Percentiles rank a stretch among this genome's conserved stretches.
phyloP scores from a whole-genome alignment of 2,113 vertebrate genomes.

The Panthera tigris region DNA sequence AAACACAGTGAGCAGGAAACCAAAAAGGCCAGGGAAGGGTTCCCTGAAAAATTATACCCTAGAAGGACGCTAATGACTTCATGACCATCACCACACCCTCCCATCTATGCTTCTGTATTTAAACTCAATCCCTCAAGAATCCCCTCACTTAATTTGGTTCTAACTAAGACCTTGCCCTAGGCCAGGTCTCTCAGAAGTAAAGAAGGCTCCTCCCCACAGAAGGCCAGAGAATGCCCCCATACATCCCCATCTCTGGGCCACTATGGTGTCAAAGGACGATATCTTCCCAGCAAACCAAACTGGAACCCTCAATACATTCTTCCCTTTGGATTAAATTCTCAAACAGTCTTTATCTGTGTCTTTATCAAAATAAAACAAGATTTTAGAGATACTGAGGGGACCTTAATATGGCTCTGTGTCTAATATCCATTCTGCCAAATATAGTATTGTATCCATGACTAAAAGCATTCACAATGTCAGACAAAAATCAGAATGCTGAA shows the following conservation, averaged over 20 bases:
- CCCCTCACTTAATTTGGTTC: not conserved
- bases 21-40: not conserved
- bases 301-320: not conserved
- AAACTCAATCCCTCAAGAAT: not conserved
- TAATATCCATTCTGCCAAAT: not conserved
- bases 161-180: not conserved
- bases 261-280: not conserved
- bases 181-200: not conserved
- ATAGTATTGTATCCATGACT: not conserved
- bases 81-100: not conserved
- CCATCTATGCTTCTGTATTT: not conserved
- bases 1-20: not conserved
- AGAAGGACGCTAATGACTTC: not conserved
- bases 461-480: not conserved
- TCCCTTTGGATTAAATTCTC: not conserved
- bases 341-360: not conserved
- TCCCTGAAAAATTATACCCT: not conserved
- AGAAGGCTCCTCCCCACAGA: not conserved
- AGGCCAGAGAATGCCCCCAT: not conserved
- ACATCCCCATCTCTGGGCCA: not conserved
- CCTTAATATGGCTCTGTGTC: not conserved
- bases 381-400: not conserved
- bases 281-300: not conserved
- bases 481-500: not conserved
- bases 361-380: constrained; percentile 1